Percentiles rank a stretch among this genome's conserved stretches.
phyloP scores from a whole-genome alignment of 1,140 invertebrate species.

The Scaptomyza pallida region DNA sequence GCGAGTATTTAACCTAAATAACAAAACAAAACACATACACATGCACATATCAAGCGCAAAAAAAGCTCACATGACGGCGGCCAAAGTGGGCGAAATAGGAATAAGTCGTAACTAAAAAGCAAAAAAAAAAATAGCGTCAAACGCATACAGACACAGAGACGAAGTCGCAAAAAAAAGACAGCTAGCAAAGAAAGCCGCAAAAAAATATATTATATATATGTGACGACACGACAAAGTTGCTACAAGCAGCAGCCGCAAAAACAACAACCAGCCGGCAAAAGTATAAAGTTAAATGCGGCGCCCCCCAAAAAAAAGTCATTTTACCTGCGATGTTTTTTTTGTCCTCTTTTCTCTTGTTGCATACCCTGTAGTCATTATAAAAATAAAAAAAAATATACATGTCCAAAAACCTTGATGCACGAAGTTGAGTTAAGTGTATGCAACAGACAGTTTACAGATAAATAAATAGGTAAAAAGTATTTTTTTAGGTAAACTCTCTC shows the following conservation, averaged over 20 bases:
- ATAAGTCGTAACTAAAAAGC: conserved; percentile 27
- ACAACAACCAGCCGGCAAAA: not conserved
- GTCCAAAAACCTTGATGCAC: not conserved
- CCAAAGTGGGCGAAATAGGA: conserved; percentile 25
- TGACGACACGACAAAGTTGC: not conserved
- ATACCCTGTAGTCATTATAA: not conserved
- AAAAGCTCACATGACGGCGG: conserved; percentile 5
- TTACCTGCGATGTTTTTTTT: conserved; percentile 17
- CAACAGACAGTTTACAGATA: too few relatives aligned
- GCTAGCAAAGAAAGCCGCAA: not conserved
- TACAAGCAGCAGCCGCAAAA: not conserved
- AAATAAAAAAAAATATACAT: too few relatives aligned
- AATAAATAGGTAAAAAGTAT: too few relatives aligned
- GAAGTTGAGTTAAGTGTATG: too few relatives aligned
- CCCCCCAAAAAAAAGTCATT: conserved; percentile 34
- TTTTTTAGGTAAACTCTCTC: too few relatives aligned
- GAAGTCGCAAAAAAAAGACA: conserved; percentile 23
- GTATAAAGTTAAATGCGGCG: conserved; percentile 34
- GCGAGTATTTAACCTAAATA: conserved; percentile 68
- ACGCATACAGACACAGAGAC: too few relatives aligned
- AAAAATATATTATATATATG: not conserved
- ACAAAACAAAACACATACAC: conserved; percentile 29
- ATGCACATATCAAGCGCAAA: not conserved
- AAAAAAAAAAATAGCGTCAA: conserved; percentile 23
- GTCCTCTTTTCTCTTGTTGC: not conserved